Evolutionary conservation across 2,888 invertebrate genomes (phyloP).

Genomic region (Megaustenia siamemsis): DNA sequence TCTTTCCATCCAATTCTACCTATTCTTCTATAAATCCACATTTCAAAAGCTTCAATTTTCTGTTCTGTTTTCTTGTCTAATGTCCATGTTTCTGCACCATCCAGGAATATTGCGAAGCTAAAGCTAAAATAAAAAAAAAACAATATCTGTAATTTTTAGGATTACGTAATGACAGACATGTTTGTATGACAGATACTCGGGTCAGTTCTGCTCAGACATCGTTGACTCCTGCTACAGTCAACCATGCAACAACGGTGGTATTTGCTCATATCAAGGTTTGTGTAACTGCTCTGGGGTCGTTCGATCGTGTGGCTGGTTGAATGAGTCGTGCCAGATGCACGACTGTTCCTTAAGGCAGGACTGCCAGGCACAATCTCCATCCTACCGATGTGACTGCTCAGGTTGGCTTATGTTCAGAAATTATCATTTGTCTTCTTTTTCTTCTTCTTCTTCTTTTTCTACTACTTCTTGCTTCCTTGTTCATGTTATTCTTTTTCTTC

Average conservation of each 20-base stretch:
- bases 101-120: too few relatives aligned
- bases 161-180: too few relatives aligned
- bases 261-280: constrained; percentile 67
- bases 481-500: not conserved
- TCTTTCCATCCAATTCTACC: too few relatives aligned
- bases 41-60: too few relatives aligned
- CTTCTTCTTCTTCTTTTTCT: not conserved
- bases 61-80: too few relatives aligned
- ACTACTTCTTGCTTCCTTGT: not conserved
- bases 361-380: constrained; percentile 60
- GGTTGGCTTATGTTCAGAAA: not conserved
- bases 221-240: constrained; percentile 68
- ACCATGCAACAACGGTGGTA: constrained; percentile 71
- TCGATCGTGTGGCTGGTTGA: constrained; percentile 72
- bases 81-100: too few relatives aligned
- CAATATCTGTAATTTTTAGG: too few relatives aligned
- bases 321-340: constrained; percentile 70
- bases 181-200: constrained; percentile 56
- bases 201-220: constrained; percentile 62
- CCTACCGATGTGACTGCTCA: constrained; percentile 69
- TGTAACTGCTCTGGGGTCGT: constrained; percentile 72
- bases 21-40: too few relatives aligned
- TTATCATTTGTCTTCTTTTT: not conserved
- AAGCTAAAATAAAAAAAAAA: too few relatives aligned
- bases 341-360: constrained; percentile 62